A percentile compares a stretch with the other conserved stretches of the same genome.
Conservation (phyloP, 53 echinoderm and acorn worm species). For the Echinarachnius parma region DNA sequence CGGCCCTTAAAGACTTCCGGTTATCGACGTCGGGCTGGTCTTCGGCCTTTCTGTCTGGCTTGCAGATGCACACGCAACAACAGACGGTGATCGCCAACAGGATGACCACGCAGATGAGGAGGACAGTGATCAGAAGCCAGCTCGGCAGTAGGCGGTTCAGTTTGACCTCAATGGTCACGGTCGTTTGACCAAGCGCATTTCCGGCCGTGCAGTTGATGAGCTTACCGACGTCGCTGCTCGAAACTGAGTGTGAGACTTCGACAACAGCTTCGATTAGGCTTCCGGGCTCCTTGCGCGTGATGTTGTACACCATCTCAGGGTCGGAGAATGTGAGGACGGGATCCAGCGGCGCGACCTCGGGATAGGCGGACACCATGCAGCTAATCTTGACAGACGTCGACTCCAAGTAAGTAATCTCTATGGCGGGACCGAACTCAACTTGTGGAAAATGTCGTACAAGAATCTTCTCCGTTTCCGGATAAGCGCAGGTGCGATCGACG, state of each 20-base stretch:
- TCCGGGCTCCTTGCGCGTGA: not conserved
- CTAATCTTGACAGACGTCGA: constrained; percentile 11
- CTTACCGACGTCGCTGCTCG: constrained; percentile 11
- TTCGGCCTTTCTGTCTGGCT: not conserved
- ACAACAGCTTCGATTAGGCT: constrained; percentile 20
- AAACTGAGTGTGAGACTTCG: constrained; percentile 13
- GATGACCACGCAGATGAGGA: not conserved
- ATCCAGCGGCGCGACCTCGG: not conserved
- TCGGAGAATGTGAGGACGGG: constrained; percentile 19
- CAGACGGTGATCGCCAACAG: not conserved
- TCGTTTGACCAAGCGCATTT: constrained; percentile 11
- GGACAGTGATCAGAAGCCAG: constrained; percentile 22
- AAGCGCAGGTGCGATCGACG: not conserved
- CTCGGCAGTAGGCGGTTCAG: constrained; percentile 7
- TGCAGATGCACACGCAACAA: constrained; percentile 32
- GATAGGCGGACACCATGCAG: constrained; percentile 21
- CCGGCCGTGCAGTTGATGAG: constrained; percentile 24
- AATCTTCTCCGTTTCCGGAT: not conserved
- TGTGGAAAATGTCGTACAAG: constrained; percentile 13
- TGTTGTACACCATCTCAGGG: not conserved
- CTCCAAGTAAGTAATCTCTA: constrained; percentile 18
- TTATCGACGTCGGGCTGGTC: constrained; percentile 17
- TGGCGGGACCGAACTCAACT: constrained; percentile 5
- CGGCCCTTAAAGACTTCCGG: constrained; percentile 3
- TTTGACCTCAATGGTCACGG: constrained; percentile 3